Evolutionary conservation across 2,888 invertebrate genomes (phyloP).

Genomic region (Caradrina kadenii): DNA sequence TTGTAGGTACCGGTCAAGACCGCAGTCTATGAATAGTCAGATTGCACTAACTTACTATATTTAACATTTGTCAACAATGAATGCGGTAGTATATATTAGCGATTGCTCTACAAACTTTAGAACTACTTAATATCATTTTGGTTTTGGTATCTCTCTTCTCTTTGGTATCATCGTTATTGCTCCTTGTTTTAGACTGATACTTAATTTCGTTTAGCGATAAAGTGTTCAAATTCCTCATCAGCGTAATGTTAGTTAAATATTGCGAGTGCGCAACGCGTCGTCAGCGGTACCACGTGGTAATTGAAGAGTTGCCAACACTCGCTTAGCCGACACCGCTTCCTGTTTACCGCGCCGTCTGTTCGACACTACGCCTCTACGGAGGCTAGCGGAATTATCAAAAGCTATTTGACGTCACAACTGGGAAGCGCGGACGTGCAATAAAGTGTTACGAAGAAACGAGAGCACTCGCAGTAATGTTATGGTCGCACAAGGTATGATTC

Average conservation of each 20-base stretch:
- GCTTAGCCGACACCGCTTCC: slow-evolving; percentile 80
- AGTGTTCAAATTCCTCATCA: slow-evolving; percentile 43
- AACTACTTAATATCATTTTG: neutral
- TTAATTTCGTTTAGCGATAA: slow-evolving; percentile 4
- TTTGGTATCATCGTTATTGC: neutral
- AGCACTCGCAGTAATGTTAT: slow-evolving; percentile 29
- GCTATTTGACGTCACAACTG: slow-evolving; percentile 66
- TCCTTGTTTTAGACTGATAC: neutral
- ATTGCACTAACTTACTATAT: slow-evolving; percentile 42
- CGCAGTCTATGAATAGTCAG: slow-evolving; percentile 47
- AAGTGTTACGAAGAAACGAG: slow-evolving; percentile 48
- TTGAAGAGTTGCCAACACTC: slow-evolving; percentile 86
- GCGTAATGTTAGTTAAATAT: slow-evolving; percentile 52
- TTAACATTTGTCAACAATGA: slow-evolving; percentile 43
- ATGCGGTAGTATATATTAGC: slow-evolving; percentile 16
- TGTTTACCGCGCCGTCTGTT: slow-evolving; percentile 83
- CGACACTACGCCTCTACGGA: slow-evolving; percentile 68
- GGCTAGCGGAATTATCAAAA: slow-evolving; percentile 69
- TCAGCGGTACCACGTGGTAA: slow-evolving; percentile 76
- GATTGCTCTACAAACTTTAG: neutral
- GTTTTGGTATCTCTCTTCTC: neutral
- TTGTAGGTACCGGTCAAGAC: slow-evolving; percentile 62
- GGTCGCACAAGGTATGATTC: slow-evolving; percentile 32
- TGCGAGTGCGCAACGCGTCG: slow-evolving; percentile 63
- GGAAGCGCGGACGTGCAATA: slow-evolving; percentile 42